Conservation (phyloP, 2,888 invertebrate genomes). For the Julus scanicus region DNA sequence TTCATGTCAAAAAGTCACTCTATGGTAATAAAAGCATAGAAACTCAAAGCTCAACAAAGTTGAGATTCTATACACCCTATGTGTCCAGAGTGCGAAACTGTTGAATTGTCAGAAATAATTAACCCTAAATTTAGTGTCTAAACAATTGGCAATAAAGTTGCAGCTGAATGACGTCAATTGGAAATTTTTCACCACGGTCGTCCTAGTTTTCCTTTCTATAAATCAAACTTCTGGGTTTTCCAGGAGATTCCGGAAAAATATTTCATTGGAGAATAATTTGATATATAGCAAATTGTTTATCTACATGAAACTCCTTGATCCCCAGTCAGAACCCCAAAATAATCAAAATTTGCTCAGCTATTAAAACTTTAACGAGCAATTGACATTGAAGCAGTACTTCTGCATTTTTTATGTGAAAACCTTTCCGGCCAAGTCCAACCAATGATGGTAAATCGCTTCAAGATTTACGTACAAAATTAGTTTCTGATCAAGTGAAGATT, state of each 20-base stretch:
- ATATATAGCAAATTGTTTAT: background rate
- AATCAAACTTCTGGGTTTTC: no score
- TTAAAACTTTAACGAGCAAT: no score
- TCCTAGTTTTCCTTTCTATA: background rate
- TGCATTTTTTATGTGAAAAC: no score
- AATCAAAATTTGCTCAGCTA: no score
- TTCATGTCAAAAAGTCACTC: background rate
- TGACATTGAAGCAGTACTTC: no score
- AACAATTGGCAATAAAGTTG: background rate
- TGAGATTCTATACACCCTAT: background rate
- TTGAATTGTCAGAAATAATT: background rate
- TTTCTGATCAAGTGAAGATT: no score
- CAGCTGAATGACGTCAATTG: background rate
- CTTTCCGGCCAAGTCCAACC: no score
- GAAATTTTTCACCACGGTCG: background rate
- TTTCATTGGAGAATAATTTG: background rate
- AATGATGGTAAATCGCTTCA: no score
- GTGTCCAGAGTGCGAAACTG: background rate
- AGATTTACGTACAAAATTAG: no score
- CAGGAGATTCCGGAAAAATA: background rate
- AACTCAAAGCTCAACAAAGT: background rate
- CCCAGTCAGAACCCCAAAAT: no score
- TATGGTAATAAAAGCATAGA: no score
- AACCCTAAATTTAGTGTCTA: background rate
- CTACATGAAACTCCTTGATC: no score